Evolutionary conservation across 1,140 invertebrate species (phyloP).

Genomic region (Manduca sexta): DNA sequence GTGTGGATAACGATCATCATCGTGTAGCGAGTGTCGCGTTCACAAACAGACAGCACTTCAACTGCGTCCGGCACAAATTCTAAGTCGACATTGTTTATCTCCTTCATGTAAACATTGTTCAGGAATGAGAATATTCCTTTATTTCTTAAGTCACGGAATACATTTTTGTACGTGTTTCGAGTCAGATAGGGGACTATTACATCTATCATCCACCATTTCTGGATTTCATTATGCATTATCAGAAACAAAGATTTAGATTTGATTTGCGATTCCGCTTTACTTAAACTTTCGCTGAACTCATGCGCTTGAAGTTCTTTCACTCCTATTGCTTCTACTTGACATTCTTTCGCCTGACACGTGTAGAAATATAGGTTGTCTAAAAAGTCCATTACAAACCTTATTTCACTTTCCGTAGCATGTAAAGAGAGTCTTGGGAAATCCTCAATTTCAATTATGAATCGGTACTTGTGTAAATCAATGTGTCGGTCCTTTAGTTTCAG

Average conservation of each 20-base stretch:
- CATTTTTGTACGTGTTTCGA: background rate
- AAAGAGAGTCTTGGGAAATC: slow-evolving; percentile 1
- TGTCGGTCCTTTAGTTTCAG: background rate
- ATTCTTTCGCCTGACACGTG: slow-evolving; percentile 4
- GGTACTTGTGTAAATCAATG: background rate
- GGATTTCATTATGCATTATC: slow-evolving; percentile 8
- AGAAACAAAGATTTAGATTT: slow-evolving; percentile 3
- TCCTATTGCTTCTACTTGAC: background rate
- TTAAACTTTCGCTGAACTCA: background rate
- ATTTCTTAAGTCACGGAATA: background rate
- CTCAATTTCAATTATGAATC: background rate
- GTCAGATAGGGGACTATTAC: slow-evolving; percentile 5
- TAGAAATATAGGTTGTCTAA: slow-evolving; percentile 6
- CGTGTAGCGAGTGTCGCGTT: too few relatives aligned
- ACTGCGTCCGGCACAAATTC: background rate
- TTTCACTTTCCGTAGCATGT: background rate
- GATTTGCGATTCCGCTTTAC: background rate
- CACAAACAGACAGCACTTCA: background rate
- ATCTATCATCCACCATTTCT: slow-evolving; percentile 10
- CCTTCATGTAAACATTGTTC: slow-evolving; percentile 3
- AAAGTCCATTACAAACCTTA: background rate
- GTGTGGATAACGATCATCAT: background rate
- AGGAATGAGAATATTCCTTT: background rate
- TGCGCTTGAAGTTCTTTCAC: background rate
- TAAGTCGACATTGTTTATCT: background rate